A percentile compares a stretch with the other conserved stretches of the same genome.
phyloP scores from a whole-genome alignment of 2,888 invertebrate genomes.

The Tanypteryx hageni region DNA sequence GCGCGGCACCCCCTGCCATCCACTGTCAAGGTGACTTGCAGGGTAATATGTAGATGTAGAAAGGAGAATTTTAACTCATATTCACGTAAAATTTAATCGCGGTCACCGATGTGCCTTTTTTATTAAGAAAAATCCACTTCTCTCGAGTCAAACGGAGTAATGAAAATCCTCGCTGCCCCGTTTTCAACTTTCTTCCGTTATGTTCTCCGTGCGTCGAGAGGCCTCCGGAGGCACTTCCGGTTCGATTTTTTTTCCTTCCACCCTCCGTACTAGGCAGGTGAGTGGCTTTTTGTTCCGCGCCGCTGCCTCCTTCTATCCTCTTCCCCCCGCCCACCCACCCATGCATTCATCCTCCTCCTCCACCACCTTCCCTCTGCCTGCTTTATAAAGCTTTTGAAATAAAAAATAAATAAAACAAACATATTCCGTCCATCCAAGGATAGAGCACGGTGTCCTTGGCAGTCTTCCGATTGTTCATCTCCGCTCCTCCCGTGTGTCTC shows the following conservation, averaged over 20 bases:
- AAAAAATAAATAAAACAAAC: not conserved
- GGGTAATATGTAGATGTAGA: no score
- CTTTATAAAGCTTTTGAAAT: no score
- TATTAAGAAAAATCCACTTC: no score
- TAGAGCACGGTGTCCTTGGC: not conserved
- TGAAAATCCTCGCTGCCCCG: not conserved
- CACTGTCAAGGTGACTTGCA: no score
- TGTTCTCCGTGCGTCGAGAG: constrained; percentile 1
- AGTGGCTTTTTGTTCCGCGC: constrained; percentile 50
- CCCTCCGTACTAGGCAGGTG: constrained; percentile 40
- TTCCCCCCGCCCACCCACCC: not conserved
- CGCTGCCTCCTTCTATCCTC: not conserved
- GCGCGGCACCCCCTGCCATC: no score
- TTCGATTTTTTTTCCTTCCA: constrained; percentile 25
- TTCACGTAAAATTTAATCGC: no score
- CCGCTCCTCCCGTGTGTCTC: not conserved
- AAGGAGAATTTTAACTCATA: no score
- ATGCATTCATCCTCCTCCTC: no score
- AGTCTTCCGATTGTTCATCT: not conserved
- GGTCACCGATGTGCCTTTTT: no score
- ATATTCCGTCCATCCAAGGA: not conserved
- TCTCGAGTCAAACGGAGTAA: not conserved
- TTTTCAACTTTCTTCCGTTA: constrained; percentile 51
- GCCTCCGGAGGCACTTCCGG: constrained; percentile 45
- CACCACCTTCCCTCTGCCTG: no score